These are phyloP conservation scores for Phragmatobia fuliginosa DNA, from an alignment of 2,888 invertebrate species.

Conservation along the genomic window DNA sequence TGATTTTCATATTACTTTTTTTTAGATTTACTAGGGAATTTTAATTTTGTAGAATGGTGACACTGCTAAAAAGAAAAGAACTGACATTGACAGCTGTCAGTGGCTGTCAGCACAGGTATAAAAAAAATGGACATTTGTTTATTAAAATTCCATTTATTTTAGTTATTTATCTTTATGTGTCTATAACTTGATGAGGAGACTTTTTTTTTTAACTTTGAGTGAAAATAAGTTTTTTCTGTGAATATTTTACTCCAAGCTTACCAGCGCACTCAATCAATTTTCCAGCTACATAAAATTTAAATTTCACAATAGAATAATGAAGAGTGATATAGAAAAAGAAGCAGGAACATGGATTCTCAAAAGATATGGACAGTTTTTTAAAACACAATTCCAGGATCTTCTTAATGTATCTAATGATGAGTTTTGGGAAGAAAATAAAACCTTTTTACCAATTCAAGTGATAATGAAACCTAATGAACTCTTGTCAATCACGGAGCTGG, in stretches of 20 bases:
- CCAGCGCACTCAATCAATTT: not conserved
- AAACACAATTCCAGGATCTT: conserved; percentile 76
- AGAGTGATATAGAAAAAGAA: conserved; percentile 73
- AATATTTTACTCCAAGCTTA: not conserved
- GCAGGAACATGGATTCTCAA: conserved; percentile 74
- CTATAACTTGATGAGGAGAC: too few relatives aligned
- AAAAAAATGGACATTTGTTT: too few relatives aligned
- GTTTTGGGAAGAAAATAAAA: conserved; percentile 70
- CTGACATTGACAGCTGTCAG: too few relatives aligned
- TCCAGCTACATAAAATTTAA: not conserved
- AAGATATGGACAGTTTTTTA: conserved; percentile 81
- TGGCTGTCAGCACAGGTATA: too few relatives aligned
- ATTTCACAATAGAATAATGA: conserved; percentile 57
- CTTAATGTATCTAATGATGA: conserved; percentile 54
- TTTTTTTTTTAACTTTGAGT: too few relatives aligned
- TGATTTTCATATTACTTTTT: too few relatives aligned
- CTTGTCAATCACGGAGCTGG: conserved; percentile 89
- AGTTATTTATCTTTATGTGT: too few relatives aligned
- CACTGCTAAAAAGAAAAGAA: too few relatives aligned
- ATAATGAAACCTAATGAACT: conserved; percentile 86
- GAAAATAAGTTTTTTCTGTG: too few relatives aligned
- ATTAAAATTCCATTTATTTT: not conserved
- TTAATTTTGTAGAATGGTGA: too few relatives aligned
- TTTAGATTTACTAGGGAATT: too few relatives aligned
- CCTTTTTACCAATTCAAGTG: conserved; percentile 73